Evolutionary conservation across 2,888 invertebrate genomes (phyloP).

Genomic region (Trachelus iudaicus): DNA sequence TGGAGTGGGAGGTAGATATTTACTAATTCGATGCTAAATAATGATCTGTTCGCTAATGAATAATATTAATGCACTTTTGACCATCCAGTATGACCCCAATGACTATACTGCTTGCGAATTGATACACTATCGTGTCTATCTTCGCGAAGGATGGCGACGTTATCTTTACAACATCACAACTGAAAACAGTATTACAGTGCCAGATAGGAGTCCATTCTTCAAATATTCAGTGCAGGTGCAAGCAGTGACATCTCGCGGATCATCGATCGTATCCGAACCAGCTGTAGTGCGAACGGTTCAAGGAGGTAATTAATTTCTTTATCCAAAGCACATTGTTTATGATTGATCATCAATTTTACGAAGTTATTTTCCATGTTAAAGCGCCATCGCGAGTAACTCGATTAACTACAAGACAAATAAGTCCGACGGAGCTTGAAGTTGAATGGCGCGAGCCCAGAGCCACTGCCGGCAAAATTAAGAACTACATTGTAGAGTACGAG

Average conservation of each 20-base stretch:
- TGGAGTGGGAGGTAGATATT: conserved; percentile 29
- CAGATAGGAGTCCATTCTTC: conserved; percentile 28
- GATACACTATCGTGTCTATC: conserved; percentile 28
- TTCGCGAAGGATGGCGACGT: conserved; percentile 31
- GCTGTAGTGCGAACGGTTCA: conserved; percentile 24
- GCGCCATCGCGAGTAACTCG: conserved; percentile 27
- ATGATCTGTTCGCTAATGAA: not conserved
- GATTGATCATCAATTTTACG: not conserved
- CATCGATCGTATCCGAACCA: conserved; percentile 24
- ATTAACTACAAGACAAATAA: conserved; percentile 20
- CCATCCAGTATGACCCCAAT: conserved; percentile 29
- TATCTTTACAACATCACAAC: conserved; percentile 29
- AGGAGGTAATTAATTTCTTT: conserved; percentile 22
- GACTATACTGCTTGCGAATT: conserved; percentile 27
- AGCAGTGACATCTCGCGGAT: conserved; percentile 29
- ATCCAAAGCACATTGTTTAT: not conserved
- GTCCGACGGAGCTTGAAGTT: conserved; percentile 25
- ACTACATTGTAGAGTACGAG: conserved; percentile 26
- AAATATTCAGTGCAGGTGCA: conserved; percentile 29
- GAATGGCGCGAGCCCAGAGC: conserved; percentile 27
- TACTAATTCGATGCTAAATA: not conserved
- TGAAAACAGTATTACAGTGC: conserved; percentile 22
- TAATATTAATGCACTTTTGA: no score
- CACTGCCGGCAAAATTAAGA: conserved; percentile 25
- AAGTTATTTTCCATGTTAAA: conserved; percentile 12